Percentiles rank a stretch among this genome's conserved stretches.
phyloP scores from a whole-genome alignment of 2,113 vertebrate genomes.

The Serilophus lunatus region DNA sequence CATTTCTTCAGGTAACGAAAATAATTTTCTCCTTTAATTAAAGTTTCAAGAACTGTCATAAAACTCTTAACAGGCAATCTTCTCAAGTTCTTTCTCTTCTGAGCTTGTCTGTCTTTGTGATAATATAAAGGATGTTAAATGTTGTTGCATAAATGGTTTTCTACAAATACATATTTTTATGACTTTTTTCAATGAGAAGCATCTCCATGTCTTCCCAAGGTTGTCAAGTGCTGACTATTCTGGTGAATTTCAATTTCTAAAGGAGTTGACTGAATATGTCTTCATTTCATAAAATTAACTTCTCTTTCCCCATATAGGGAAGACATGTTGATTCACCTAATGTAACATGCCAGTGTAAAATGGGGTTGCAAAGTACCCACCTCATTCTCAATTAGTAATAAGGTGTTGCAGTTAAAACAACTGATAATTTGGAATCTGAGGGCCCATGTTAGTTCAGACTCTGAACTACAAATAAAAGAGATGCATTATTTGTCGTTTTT shows the following conservation, averaged over 20 bases:
- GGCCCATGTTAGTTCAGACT: background rate
- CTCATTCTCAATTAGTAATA: background rate
- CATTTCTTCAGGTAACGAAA: conserved; percentile 89
- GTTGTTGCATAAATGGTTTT: background rate
- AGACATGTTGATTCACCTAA: background rate
- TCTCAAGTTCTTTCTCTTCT: background rate
- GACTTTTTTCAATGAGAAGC: background rate
- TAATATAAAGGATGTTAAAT: background rate
- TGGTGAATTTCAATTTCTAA: background rate
- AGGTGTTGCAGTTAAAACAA: background rate
- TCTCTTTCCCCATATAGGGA: background rate
- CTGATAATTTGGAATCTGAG: background rate
- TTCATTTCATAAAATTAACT: background rate
- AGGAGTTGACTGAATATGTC: background rate
- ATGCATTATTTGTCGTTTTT: background rate
- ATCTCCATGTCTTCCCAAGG: background rate
- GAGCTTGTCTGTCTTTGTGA: background rate
- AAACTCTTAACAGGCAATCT: background rate
- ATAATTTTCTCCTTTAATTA: background rate
- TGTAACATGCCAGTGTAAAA: background rate
- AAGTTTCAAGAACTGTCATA: background rate
- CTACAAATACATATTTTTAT: background rate
- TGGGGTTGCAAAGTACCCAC: rapidly evolving
- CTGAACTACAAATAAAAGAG: background rate
- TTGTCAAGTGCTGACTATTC: background rate